These are phyloP conservation scores for Heterochromis multidens DNA, from an alignment of 2,113 vertebrate species.

Conservation along the genomic window DNA sequence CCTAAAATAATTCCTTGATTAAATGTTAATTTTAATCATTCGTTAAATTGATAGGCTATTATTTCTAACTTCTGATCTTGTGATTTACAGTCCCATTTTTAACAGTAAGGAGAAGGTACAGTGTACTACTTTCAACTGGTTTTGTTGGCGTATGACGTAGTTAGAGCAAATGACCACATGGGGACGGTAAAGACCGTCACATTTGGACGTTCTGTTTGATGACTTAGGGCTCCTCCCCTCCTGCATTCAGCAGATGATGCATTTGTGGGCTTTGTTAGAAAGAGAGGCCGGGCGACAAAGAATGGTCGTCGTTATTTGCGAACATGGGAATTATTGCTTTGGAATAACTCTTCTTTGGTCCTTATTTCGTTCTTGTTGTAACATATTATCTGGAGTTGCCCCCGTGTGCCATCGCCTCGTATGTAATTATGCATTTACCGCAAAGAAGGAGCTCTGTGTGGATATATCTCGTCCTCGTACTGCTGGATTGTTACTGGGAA, in stretches of 20 bases:
- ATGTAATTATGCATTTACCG: background rate
- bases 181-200: conserved; percentile 49
- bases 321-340: rapidly evolving
- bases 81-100: background rate
- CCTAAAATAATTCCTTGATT: background rate
- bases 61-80: rapidly evolving
- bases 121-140: background rate
- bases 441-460: background rate
- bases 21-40: rapidly evolving
- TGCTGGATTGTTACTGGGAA: background rate
- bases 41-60: background rate
- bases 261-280: background rate
- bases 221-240: background rate
- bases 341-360: background rate
- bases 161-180: conserved; percentile 10
- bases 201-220: background rate
- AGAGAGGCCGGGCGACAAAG: background rate
- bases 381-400: background rate
- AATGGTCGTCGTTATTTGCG: background rate
- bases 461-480: background rate
- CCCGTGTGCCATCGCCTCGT: rapidly evolving
- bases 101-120: background rate
- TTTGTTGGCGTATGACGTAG: background rate
- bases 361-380: background rate
- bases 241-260: background rate